Evolutionary conservation across 2,797 vertebrate species (phyloP).

Genomic region (Protonibea diacanthus): DNA sequence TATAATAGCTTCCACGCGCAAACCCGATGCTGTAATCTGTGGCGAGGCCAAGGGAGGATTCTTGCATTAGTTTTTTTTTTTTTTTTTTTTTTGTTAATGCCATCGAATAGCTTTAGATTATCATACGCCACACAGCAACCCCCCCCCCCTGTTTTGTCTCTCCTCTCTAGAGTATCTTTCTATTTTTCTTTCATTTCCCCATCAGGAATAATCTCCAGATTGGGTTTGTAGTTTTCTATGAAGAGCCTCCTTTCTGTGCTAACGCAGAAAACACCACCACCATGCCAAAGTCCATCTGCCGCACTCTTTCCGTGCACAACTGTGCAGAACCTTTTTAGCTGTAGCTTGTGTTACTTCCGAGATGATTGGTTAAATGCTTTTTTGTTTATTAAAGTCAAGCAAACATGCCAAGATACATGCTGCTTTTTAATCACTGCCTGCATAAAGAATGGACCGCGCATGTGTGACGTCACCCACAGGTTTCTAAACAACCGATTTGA

Average conservation of each 20-base stretch:
- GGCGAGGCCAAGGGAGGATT: slow-evolving; percentile 75
- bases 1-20: slow-evolving; percentile 81
- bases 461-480: no score
- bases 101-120: slow-evolving; percentile 81
- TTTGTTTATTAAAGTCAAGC: background rate
- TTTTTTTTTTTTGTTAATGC: slow-evolving; percentile 76
- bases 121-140: slow-evolving; percentile 54
- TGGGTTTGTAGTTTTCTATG: slow-evolving; percentile 41
- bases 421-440: background rate
- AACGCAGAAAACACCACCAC: background rate
- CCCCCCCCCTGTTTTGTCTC: slow-evolving; percentile 67
- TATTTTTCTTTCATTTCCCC: slow-evolving; percentile 12
- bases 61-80: slow-evolving; percentile 76
- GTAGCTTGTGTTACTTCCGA: background rate
- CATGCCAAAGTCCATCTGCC: background rate
- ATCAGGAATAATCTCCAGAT: slow-evolving; percentile 55
- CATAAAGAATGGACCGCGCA: no score
- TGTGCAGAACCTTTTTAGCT: background rate
- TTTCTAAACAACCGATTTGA: background rate
- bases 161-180: slow-evolving; percentile 38
- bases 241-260: slow-evolving; percentile 29
- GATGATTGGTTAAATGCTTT: background rate
- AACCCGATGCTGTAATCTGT: slow-evolving; percentile 83
- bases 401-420: background rate
- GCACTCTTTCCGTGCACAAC: background rate